A percentile compares a stretch with the other conserved stretches of the same genome.
Conservation (phyloP, 2,113 vertebrate genomes). For the Paramisgurnus dabryanus region DNA sequence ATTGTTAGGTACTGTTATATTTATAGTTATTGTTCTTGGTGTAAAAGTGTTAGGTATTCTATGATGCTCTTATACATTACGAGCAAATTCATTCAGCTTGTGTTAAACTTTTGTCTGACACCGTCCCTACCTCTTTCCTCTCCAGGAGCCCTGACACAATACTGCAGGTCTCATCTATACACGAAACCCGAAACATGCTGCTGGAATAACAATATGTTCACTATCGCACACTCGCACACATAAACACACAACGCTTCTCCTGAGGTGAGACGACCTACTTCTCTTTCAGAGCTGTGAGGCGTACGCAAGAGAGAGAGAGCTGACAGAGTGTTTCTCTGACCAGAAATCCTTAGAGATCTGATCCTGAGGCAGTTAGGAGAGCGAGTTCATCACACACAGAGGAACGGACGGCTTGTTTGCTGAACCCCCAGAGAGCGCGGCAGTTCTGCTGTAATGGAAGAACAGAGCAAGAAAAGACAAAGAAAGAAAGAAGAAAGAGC, state of each 20-base stretch:
- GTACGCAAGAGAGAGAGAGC: constrained; percentile 14
- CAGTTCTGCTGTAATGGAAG: constrained; percentile 22
- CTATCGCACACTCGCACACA: constrained; percentile 15
- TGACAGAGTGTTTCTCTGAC: constrained; percentile 34
- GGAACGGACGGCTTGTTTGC: constrained; percentile 10
- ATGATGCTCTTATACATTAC: too few species aligned
- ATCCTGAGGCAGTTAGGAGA: constrained; percentile 27
- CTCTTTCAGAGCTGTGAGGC: constrained; percentile 29
- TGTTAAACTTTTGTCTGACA: not conserved
- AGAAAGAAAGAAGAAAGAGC: constrained; percentile 18
- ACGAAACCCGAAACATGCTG: not conserved
- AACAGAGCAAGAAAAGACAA: constrained; percentile 9
- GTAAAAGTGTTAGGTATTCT: too few species aligned
- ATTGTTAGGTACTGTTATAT: too few species aligned
- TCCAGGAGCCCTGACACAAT: constrained; percentile 13
- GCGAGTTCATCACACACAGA: constrained; percentile 11
- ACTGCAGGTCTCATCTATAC: not conserved
- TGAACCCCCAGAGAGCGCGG: constrained; percentile 12
- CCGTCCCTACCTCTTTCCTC: constrained; percentile 3
- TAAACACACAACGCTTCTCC: constrained; percentile 23
- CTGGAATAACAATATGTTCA: constrained; percentile 30
- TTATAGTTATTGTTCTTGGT: too few species aligned
- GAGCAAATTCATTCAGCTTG: too few species aligned
- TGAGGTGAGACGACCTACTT: constrained; percentile 44
- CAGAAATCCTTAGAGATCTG: constrained; percentile 23